Conservation (phyloP, 1,140 invertebrate genomes). For the Grapholita molesta region DNA sequence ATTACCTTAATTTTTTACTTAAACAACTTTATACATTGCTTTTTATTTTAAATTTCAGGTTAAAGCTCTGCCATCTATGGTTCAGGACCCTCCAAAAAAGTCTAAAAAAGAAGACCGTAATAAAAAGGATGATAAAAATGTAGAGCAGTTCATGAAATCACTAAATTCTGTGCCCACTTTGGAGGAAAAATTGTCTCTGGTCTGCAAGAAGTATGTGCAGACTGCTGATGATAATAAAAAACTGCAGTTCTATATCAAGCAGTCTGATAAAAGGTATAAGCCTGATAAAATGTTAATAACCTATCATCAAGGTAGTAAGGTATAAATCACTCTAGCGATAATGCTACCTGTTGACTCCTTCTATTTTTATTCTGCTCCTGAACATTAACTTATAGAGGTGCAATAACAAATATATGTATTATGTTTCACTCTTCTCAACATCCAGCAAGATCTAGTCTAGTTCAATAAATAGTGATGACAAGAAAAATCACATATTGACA, state of each 20-base stretch:
- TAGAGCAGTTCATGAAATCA: slow-evolving; percentile 86
- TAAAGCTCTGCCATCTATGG: slow-evolving; percentile 36
- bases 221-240: slow-evolving; percentile 87
- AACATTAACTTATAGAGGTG: too few relatives aligned
- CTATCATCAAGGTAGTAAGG: too few relatives aligned
- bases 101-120: slow-evolving; percentile 60
- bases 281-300: too few relatives aligned
- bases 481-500: too few relatives aligned
- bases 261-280: slow-evolving; percentile 79
- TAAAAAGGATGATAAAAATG: slow-evolving; percentile 80
- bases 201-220: slow-evolving; percentile 87
- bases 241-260: slow-evolving; percentile 82
- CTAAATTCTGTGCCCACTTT: slow-evolving; percentile 82
- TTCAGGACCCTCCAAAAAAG: slow-evolving; percentile 50
- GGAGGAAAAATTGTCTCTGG: slow-evolving; percentile 86
- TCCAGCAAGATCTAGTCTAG: too few relatives aligned
- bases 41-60: slow-evolving; percentile 42
- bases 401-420: too few relatives aligned
- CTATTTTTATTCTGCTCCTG: too few relatives aligned
- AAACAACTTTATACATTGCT: not conserved
- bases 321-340: too few relatives aligned
- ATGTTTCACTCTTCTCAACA: too few relatives aligned
- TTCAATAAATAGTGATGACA: too few relatives aligned
- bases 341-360: too few relatives aligned
- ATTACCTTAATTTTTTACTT: too few relatives aligned